Base-by-base conservation (phyloP, 2,113 vertebrate genomes). In the Bagarius yarrelli region DNA sequence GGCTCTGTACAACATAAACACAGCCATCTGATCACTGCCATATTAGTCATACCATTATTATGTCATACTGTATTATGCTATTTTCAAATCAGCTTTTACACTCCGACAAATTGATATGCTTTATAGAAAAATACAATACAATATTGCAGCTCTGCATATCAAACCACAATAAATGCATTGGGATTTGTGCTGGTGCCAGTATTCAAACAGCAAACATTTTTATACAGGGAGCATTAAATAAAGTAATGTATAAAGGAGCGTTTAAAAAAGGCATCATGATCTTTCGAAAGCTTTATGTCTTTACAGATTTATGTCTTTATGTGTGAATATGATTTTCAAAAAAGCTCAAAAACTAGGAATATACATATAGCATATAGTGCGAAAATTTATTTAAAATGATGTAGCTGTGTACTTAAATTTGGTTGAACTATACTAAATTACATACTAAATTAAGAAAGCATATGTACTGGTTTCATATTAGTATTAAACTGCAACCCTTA, bases 1-100 rank as follows among this genome's bases (percentile, higher is more conserved):
- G 96, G 96, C 84, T 98, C 97, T 98, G 92, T 84, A 56, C 83
- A 87, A 87, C 83, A 89, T 83, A 88, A 87, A 76, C 36, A 79
- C 66, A 76, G 25, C 63, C 57, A 67, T 61, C 73, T 61, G 44
- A 76, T 71, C 63, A 76, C 36, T 18, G 67, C 47, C 4, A 19
- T 50, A 21, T 63, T 21, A 23, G 32, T 56, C 80, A 15, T 16
- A 36, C 40, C 13, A 13, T 15, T 32, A 21, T 18, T 16, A 52
- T 32, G 25, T 1, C 34, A 52, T 14, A 0, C 4, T 14, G 25
- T 60, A 63, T 21, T 47, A 50, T 30, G 8, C 9, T 71, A 30
- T 52, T 52, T 70, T 27, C 15, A 71, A 19, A 52, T 19, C 9
- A 8, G 25, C 15, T 30, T 55, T 21, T 14, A 23, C 11, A 53